Evolutionary conservation across 2,797 vertebrate species (phyloP).

Genomic region (Parambassis ranga): DNA sequence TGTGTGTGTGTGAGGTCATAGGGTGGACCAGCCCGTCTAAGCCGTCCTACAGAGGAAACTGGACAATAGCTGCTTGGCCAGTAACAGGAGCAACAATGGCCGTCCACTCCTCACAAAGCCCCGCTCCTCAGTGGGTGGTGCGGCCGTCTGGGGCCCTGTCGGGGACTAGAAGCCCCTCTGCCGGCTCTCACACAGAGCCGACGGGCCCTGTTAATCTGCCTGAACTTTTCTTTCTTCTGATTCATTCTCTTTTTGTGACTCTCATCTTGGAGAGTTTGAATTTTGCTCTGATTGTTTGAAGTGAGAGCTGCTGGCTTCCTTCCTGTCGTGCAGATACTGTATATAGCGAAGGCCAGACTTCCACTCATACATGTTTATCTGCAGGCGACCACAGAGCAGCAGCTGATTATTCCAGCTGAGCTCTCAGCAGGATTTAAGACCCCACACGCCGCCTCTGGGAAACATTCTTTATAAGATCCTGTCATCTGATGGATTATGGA

Average conservation of each 20-base stretch:
- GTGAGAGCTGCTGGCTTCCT: not conserved
- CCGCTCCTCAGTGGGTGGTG: constrained; percentile 68
- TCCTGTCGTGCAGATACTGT: not conserved
- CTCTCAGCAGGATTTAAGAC: constrained; percentile 31
- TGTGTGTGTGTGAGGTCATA: constrained; percentile 60
- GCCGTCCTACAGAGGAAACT: constrained; percentile 69
- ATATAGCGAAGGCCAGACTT: not conserved
- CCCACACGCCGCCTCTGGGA: no score
- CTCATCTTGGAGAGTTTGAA: not conserved
- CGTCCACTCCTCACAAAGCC: constrained; percentile 63
- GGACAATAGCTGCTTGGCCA: constrained; percentile 73
- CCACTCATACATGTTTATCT: no score
- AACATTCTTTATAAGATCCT: no score
- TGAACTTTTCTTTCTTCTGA: not conserved
- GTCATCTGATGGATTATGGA: no score
- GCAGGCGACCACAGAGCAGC: constrained; percentile 4
- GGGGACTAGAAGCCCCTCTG: constrained; percentile 39
- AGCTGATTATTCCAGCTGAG: constrained; percentile 24
- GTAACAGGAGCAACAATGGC: constrained; percentile 76
- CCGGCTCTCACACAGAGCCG: constrained; percentile 11
- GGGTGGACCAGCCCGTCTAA: constrained; percentile 68
- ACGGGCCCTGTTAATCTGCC: not conserved
- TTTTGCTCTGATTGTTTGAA: not conserved
- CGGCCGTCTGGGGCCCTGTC: constrained; percentile 56
- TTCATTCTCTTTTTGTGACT: not conserved